Percentiles rank a stretch among this genome's conserved stretches.
Evolutionary conservation across 1,140 invertebrate species (phyloP).

Genomic region (Platorchestia sp.): DNA sequence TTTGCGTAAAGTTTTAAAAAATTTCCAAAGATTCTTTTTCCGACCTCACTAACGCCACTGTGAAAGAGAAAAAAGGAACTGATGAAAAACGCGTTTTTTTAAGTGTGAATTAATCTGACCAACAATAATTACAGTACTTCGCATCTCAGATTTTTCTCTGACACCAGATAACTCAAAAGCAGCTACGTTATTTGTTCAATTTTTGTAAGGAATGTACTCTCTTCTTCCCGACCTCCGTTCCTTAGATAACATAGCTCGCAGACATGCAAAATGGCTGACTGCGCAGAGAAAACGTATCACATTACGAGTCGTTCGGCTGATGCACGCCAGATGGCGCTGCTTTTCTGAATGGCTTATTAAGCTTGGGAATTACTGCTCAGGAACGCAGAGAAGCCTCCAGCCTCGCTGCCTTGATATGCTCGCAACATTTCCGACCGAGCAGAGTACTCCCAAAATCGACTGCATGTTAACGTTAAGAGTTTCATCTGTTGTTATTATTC

Average conservation of each 20-base stretch:
- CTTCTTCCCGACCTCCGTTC: not conserved
- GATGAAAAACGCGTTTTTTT: not conserved
- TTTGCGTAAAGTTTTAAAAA: too few species aligned
- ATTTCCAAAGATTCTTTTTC: too few species aligned
- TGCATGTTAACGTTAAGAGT: not conserved
- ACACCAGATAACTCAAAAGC: not conserved
- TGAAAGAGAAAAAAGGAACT: not conserved
- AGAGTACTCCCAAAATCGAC: not conserved
- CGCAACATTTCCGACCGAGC: too few species aligned
- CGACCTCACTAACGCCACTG: too few species aligned
- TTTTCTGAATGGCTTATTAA: conserved; percentile 2
- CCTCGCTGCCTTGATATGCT: not conserved
- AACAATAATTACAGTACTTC: not conserved
- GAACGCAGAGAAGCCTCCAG: not conserved
- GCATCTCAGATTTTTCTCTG: not conserved
- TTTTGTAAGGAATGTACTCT: not conserved
- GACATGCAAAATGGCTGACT: not conserved
- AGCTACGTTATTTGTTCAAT: not conserved
- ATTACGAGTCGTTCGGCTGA: not conserved
- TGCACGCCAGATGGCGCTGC: not conserved
- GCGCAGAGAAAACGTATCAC: not conserved
- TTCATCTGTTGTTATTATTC: not conserved
- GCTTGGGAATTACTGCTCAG: not conserved
- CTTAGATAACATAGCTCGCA: not conserved
- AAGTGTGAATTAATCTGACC: not conserved